phyloP scores from a whole-genome alignment of 2,888 invertebrate genomes.

The Drosophila atroscutellata region DNA sequence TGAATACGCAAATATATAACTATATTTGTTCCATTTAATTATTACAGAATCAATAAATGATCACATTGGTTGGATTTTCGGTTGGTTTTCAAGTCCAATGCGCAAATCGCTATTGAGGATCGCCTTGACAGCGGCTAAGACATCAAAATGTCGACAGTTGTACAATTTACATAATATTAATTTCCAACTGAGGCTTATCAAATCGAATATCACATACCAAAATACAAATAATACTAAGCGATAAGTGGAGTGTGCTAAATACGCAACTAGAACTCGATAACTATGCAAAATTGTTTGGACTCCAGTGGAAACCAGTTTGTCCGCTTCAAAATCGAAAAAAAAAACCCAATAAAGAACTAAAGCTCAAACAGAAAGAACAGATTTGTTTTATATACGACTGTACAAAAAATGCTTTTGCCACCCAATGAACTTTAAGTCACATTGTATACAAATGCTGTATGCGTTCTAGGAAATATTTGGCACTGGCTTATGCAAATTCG shows the following conservation, averaged over 20 bases:
- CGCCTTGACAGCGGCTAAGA: conserved; percentile 59
- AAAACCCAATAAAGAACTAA: conserved; percentile 11
- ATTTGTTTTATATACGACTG: background rate
- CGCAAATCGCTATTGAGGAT: conserved; percentile 44
- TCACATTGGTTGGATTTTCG: conserved; percentile 5
- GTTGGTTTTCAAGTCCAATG: conserved; percentile 27
- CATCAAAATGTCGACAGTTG: conserved; percentile 54
- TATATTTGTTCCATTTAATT: background rate
- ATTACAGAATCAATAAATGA: conserved; percentile 3
- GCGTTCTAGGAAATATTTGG: conserved; percentile 66
- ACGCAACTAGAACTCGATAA: conserved; percentile 35
- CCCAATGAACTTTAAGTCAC: conserved; percentile 2
- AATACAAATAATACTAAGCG: conserved; percentile 34
- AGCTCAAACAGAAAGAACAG: conserved; percentile 27
- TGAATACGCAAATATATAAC: conserved; percentile 2
- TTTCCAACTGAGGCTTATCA: conserved; percentile 58
- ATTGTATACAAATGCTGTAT: conserved; percentile 13
- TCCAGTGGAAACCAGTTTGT: conserved; percentile 60
- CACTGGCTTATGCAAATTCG: conserved; percentile 65
- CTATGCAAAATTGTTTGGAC: conserved; percentile 42
- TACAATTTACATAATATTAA: conserved; percentile 61
- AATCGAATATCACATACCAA: conserved; percentile 28
- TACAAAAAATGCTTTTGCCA: background rate
- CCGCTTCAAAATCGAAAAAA: conserved; percentile 23
- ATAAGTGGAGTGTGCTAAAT: conserved; percentile 70